Evolutionary conservation across 2,888 invertebrate species (phyloP).

Genomic region (Teleiodes luculella): DNA sequence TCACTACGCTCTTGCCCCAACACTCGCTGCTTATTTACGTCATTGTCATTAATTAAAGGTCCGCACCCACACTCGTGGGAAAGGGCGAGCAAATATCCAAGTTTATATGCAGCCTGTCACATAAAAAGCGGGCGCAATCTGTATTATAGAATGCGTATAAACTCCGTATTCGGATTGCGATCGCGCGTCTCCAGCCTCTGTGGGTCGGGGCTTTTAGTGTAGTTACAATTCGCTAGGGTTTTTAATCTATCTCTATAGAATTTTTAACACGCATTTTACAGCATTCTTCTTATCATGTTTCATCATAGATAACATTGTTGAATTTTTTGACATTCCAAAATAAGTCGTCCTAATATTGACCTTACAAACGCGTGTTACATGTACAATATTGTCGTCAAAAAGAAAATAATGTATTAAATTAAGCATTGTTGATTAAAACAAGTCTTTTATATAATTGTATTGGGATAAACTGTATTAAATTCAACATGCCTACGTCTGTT

Average conservation of each 20-base stretch:
- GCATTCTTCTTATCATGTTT: slow-evolving; percentile 12
- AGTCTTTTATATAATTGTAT: background rate
- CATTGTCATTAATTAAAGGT: too few relatives aligned
- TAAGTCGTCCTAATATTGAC: background rate
- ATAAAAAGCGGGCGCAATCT: too few relatives aligned
- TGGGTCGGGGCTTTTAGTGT: too few relatives aligned
- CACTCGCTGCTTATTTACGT: too few relatives aligned
- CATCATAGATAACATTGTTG: slow-evolving; percentile 2
- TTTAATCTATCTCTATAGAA: slow-evolving; percentile 20
- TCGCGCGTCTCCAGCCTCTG: too few relatives aligned
- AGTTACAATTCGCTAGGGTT: slow-evolving; percentile 28
- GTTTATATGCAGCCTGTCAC: too few relatives aligned
- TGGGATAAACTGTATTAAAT: background rate
- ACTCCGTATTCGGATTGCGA: too few relatives aligned
- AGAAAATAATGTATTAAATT: background rate
- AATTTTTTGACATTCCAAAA: slow-evolving; percentile 13
- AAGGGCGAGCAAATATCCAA: too few relatives aligned
- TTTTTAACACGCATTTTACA: slow-evolving; percentile 12
- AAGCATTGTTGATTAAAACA: slow-evolving; percentile 4
- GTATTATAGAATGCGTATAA: too few relatives aligned
- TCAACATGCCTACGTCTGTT: background rate
- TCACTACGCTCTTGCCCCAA: slow-evolving; percentile 22
- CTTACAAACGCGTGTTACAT: background rate
- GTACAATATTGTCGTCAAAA: background rate
- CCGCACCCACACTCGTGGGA: too few relatives aligned